Conservation (phyloP, 2,113 vertebrate genomes). For the Halcyon malimbica region DNA sequence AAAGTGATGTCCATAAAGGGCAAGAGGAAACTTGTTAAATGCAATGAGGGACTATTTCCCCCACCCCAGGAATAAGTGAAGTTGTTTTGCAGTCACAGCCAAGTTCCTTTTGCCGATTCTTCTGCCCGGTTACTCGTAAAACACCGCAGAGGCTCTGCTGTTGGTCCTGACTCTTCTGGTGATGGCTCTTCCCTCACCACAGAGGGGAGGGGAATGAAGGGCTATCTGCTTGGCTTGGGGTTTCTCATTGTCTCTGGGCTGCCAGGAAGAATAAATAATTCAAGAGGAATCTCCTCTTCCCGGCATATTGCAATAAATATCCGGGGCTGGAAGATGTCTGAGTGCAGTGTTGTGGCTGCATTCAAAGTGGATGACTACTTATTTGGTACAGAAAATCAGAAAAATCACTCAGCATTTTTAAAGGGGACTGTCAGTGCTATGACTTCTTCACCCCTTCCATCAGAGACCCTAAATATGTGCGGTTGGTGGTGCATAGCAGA, state of each 20-base stretch:
- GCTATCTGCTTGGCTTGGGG: background rate
- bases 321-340: background rate
- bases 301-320: background rate
- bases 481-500: fast-evolving
- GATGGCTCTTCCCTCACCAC: background rate
- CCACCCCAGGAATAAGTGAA: background rate
- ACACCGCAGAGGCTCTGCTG: background rate
- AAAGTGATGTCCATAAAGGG: background rate
- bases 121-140: background rate
- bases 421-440: fast-evolving
- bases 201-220: background rate
- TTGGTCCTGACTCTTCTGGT: background rate
- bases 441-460: background rate
- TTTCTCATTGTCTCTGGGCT: background rate
- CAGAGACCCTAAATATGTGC: background rate
- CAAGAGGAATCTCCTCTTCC: background rate
- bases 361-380: background rate
- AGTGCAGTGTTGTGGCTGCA: background rate
- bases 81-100: background rate
- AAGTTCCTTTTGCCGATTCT: background rate
- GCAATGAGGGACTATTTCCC: background rate
- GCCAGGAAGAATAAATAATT: background rate
- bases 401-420: background rate
- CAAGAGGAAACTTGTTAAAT: background rate
- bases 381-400: background rate